Evolutionary conservation across 2,888 invertebrate genomes (phyloP).

Genomic region (Serrognathus titanus): DNA sequence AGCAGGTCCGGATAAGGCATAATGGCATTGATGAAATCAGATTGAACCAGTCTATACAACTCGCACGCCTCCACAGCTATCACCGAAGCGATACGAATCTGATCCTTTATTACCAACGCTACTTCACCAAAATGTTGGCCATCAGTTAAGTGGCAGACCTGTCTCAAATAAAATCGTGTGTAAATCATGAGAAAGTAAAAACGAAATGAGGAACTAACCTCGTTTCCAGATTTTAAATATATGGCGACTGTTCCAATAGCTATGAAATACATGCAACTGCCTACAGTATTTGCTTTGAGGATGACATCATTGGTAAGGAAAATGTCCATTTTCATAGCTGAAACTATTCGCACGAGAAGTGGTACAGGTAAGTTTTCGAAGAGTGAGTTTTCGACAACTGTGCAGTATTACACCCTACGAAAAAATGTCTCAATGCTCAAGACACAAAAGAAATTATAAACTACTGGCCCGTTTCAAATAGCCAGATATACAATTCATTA

Average conservation of each 20-base stretch:
- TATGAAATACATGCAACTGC: conserved; percentile 46
- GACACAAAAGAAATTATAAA: too few species aligned
- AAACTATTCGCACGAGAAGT: conserved; percentile 37
- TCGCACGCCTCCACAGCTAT: conserved; percentile 31
- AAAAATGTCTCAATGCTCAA: not conserved
- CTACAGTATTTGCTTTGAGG: conserved; percentile 40
- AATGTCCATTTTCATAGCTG: conserved; percentile 39
- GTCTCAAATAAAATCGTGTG: too few species aligned
- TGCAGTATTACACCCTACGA: conserved; percentile 39
- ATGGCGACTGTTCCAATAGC: conserved; percentile 49
- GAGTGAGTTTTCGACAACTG: conserved; percentile 48
- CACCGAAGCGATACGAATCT: conserved; percentile 22
- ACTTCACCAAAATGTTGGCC: conserved; percentile 48
- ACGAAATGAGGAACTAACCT: conserved; percentile 31
- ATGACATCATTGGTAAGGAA: conserved; percentile 46
- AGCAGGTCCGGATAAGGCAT: conserved; percentile 14
- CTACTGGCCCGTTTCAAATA: conserved; percentile 7
- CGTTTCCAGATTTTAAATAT: conserved; percentile 44
- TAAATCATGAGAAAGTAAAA: too few species aligned
- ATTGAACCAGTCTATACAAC: conserved; percentile 25
- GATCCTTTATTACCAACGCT: conserved; percentile 31
- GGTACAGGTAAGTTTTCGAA: conserved; percentile 42
- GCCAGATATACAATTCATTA: conserved; percentile 24
- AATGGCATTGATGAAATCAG: conserved; percentile 12
- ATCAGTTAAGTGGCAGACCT: conserved; percentile 49